These are phyloP conservation scores for Melanotaenia nigrans DNA, from an alignment of 2,797 vertebrate species.

Conservation along the genomic window DNA sequence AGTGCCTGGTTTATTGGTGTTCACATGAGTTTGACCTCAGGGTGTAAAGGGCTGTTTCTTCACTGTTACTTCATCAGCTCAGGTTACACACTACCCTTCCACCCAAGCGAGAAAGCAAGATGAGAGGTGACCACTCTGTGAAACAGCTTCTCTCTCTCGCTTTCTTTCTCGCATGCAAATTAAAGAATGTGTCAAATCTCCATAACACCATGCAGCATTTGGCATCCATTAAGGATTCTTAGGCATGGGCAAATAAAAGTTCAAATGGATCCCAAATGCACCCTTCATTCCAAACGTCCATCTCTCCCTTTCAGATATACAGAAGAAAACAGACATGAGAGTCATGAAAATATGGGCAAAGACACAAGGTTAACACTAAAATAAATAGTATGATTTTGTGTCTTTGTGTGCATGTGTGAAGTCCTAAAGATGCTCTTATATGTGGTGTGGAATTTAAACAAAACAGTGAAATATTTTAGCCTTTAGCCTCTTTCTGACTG, in stretches of 20 bases:
- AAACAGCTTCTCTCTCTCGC: conserved; percentile 16
- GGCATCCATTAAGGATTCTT: conserved; percentile 51
- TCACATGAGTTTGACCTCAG: conserved; percentile 73
- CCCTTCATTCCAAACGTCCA: conserved; percentile 16
- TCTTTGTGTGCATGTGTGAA: conserved; percentile 1
- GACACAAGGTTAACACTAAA: conserved; percentile 18
- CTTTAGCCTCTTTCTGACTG: not conserved
- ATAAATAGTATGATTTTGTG: conserved; percentile 26
- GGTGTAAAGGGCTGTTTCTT: conserved; percentile 68
- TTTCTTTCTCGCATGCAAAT: conserved; percentile 30
- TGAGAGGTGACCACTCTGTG: conserved; percentile 16
- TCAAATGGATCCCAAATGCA: conserved; percentile 47
- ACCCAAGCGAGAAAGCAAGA: conserved; percentile 31
- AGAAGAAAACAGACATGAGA: conserved; percentile 5
- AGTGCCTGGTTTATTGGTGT: conserved; percentile 67
- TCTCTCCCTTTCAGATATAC: conserved; percentile 2
- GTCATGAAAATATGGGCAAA: conserved; percentile 10
- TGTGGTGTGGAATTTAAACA: conserved; percentile 29
- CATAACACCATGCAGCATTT: conserved; percentile 54
- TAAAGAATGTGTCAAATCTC: conserved; percentile 30
- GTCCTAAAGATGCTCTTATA: conserved; percentile 20
- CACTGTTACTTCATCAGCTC: conserved; percentile 69
- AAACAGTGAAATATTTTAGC: conserved; percentile 17
- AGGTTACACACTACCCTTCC: conserved; percentile 63
- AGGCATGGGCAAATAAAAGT: conserved; percentile 44